A percentile compares a stretch with the other conserved stretches of the same genome.
phyloP scores from a whole-genome alignment of 2,113 vertebrate species.

The Orycteropus afer region DNA sequence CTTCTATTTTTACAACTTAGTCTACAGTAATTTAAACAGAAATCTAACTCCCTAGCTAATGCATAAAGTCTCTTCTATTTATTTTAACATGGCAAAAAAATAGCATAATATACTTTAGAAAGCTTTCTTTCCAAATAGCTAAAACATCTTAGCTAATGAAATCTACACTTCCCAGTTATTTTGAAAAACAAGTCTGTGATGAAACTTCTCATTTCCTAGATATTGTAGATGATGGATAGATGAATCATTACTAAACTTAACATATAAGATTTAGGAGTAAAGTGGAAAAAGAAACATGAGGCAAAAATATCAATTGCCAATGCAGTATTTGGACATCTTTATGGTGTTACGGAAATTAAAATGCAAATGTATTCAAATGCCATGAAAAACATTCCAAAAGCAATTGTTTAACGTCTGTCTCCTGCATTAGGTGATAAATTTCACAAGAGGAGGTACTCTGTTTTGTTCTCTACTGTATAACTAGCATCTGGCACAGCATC shows the following conservation, averaged over 20 bases:
- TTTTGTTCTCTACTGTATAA: background rate
- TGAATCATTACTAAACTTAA: background rate
- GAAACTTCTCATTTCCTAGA: background rate
- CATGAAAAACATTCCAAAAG: constrained; percentile 36
- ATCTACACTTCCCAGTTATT: background rate
- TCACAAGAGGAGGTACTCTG: background rate
- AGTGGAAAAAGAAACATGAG: background rate
- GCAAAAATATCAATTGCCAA: constrained; percentile 32
- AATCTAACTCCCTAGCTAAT: background rate
- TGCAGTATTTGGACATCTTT: background rate
- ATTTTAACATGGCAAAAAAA: constrained; percentile 9
- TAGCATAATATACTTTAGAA: background rate
- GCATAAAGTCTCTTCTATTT: background rate
- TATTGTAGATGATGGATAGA: background rate
- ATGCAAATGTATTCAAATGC: constrained; percentile 34
- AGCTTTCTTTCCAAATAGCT: constrained; percentile 53
- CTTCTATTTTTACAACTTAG: background rate
- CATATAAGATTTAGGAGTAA: constrained; percentile 18
- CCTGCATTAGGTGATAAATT: background rate
- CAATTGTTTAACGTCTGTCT: background rate
- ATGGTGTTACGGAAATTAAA: background rate
- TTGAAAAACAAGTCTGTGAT: background rate
- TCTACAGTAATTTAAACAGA: background rate
- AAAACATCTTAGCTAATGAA: constrained; percentile 8
- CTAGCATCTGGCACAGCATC: background rate